Conservation (phyloP, 2,888 invertebrate species). For the Mesorhabditis spiculigera region DNA sequence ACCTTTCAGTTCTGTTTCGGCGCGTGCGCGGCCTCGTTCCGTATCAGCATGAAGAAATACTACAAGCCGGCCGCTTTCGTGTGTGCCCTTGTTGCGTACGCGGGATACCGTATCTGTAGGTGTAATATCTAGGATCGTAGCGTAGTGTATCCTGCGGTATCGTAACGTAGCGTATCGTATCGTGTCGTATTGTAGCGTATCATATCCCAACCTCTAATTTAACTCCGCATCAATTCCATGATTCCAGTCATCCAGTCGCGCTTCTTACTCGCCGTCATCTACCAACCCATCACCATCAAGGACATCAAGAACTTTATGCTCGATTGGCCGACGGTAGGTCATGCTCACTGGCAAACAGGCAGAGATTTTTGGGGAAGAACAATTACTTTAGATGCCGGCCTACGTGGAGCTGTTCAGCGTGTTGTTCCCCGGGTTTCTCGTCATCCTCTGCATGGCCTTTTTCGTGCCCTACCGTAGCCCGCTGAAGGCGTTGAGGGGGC, state of each 20-base stretch:
- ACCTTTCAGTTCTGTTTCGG: not conserved
- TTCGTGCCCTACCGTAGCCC: not conserved
- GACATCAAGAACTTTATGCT: not conserved
- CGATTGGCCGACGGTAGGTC: not conserved
- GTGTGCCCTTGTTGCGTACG: not conserved
- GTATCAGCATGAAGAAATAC: not conserved
- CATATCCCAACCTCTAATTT: no score
- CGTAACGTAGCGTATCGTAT: no score
- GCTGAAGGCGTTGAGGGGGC: not conserved
- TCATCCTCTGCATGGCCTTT: not conserved
- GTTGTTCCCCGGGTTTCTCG: not conserved
- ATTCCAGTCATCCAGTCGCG: not conserved
- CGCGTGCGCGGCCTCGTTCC: not conserved
- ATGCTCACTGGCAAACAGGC: not conserved
- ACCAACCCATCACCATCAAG: not conserved
- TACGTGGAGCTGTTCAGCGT: not conserved
- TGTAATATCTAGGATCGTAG: no score
- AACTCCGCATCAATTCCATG: no score
- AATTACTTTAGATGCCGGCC: not conserved
- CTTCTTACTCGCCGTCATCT: not conserved
- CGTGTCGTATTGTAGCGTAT: no score
- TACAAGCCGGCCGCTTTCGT: conserved; percentile 5
- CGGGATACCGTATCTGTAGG: no score
- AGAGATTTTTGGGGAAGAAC: not conserved
- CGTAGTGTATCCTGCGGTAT: no score